These are phyloP conservation scores for Pedetes capensis DNA, from an alignment of 2,113 vertebrate genomes.

Conservation along the genomic window DNA sequence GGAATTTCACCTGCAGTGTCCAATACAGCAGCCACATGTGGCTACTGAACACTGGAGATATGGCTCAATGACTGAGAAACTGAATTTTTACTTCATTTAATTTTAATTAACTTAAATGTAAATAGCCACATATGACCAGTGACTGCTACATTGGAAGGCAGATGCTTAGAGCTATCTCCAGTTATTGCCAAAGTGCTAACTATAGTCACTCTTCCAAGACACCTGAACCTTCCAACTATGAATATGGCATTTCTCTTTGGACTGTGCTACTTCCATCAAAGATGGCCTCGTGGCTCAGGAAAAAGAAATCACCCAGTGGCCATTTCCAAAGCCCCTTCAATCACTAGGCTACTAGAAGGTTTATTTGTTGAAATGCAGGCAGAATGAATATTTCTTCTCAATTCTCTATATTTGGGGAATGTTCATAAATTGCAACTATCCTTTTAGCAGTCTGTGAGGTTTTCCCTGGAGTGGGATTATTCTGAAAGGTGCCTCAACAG, in stretches of 20 bases:
- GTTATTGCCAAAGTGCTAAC: neutral
- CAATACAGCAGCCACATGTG: neutral
- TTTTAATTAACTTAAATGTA: conserved; percentile 7
- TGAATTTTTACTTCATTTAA: neutral
- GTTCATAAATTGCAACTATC: neutral
- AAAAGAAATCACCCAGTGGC: neutral
- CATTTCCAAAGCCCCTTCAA: neutral
- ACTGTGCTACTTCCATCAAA: neutral
- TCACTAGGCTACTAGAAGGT: neutral
- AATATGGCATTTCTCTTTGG: neutral
- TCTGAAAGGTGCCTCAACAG: neutral
- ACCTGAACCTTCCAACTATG: neutral
- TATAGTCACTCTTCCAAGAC: neutral
- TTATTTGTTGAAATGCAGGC: neutral
- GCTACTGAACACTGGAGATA: neutral
- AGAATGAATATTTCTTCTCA: neutral
- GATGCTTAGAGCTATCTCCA: neutral
- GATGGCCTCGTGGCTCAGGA: neutral
- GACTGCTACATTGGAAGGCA: neutral
- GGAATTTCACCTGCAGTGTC: neutral
- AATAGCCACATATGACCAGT: neutral
- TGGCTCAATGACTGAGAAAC: neutral
- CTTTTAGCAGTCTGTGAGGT: neutral
- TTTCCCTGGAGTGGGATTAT: neutral
- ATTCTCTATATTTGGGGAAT: neutral